Percentiles rank a stretch among this genome's conserved stretches.
Evolutionary conservation across 2,888 invertebrate species (phyloP).

Genomic region (Apamea crenata): DNA sequence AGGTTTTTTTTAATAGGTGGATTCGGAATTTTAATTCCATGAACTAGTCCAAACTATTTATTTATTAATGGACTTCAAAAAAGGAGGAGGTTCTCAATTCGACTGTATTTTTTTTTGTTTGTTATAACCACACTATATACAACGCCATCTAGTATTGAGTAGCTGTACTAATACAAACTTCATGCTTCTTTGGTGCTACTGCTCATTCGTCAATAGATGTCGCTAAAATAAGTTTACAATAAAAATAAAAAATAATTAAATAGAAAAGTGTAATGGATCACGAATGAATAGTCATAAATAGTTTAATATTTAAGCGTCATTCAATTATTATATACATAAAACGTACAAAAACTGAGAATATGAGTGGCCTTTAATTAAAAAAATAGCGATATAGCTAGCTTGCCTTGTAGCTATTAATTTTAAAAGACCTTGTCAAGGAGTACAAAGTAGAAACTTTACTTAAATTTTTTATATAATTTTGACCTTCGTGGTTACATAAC

Average conservation of each 20-base stretch:
- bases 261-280: not conserved
- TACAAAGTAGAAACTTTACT: not conserved
- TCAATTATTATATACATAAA: not conserved
- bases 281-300: no score
- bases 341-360: not conserved
- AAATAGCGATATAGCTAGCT: no score
- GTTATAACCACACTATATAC: no score
- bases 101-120: no score
- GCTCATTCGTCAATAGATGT: slow-evolving; percentile 29
- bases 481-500: not conserved
- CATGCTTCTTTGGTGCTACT: rapidly evolving
- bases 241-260: not conserved
- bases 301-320: not conserved
- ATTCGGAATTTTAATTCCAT: not conserved
- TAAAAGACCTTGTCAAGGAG: no score
- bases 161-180: not conserved
- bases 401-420: not conserved
- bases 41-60: no score
- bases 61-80: no score
- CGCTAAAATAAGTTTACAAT: not conserved
- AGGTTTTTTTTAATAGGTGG: not conserved
- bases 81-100: no score
- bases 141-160: slow-evolving; percentile 48
- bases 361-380: not conserved
- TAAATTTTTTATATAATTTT: not conserved